Conservation (phyloP, 2,113 vertebrate species). For the Mixornis gularis region DNA sequence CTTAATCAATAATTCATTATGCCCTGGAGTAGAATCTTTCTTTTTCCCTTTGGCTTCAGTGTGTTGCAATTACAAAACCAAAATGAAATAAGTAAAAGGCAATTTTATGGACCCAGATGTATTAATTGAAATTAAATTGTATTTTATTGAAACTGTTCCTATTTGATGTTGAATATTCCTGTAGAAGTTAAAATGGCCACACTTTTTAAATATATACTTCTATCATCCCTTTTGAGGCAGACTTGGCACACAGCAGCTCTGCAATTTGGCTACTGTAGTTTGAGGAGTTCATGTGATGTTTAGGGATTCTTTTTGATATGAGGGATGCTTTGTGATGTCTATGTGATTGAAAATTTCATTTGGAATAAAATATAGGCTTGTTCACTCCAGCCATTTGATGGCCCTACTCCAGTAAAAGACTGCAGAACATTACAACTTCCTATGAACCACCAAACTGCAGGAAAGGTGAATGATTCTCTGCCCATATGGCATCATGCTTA, state of each 20-base stretch:
- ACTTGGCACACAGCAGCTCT: background rate
- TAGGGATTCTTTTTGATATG: background rate
- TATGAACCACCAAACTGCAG: background rate
- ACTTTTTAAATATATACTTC: background rate
- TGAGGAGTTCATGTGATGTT: background rate
- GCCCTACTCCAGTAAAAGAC: background rate
- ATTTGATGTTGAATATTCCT: background rate
- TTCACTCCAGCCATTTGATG: background rate
- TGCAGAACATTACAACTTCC: background rate
- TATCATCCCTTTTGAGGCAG: background rate
- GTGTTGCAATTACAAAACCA: background rate
- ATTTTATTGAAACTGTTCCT: background rate
- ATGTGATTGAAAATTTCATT: background rate
- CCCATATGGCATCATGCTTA: background rate
- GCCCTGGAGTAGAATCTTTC: background rate
- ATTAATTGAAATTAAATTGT: constrained; percentile 20
- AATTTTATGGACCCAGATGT: background rate
- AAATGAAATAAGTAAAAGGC: constrained; percentile 1
- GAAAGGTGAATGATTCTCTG: background rate
- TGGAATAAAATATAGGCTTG: background rate
- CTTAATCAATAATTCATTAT: constrained; percentile 53
- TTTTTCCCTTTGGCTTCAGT: background rate
- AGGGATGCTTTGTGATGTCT: background rate
- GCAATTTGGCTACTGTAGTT: background rate
- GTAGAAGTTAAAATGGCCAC: background rate